Conservation (phyloP, 37 sponge, comb jelly and placozoan genomes). For the Geodia barretti region DNA sequence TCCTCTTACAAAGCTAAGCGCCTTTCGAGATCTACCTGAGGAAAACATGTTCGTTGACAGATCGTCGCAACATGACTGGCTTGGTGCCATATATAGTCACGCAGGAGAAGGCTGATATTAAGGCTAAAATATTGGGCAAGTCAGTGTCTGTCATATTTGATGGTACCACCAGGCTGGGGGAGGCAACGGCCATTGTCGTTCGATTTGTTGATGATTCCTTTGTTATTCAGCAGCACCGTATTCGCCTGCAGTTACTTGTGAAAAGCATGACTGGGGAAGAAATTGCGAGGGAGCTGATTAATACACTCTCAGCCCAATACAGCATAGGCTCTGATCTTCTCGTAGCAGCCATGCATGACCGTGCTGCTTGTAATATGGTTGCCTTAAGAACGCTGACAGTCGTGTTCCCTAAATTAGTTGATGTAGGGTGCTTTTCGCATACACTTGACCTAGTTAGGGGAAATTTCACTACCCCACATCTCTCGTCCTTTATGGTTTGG, state of each 20-base stretch:
- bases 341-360: slow-evolving; percentile 9
- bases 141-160: slow-evolving; percentile 26
- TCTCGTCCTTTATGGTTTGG: not conserved
- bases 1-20: slow-evolving; percentile 16
- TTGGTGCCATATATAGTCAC: slow-evolving; percentile 22
- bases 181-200: slow-evolving; percentile 24
- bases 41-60: slow-evolving; percentile 24
- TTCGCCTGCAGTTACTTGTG: slow-evolving; percentile 3
- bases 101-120: not conserved
- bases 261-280: slow-evolving; percentile 26
- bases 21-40: slow-evolving; percentile 31
- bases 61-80: slow-evolving; percentile 22
- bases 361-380: slow-evolving; percentile 12
- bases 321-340: not conserved
- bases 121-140: not conserved
- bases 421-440: slow-evolving; percentile 15
- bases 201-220: slow-evolving; percentile 6
- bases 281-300: slow-evolving; percentile 2
- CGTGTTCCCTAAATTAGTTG: not conserved
- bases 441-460: not conserved
- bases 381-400: not conserved
- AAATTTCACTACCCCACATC: not conserved
- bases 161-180: slow-evolving; percentile 19
- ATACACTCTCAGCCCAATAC: not conserved
- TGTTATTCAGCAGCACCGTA: not conserved